Conservation (phyloP, 2,888 invertebrate species). For the Biston stratarius region DNA sequence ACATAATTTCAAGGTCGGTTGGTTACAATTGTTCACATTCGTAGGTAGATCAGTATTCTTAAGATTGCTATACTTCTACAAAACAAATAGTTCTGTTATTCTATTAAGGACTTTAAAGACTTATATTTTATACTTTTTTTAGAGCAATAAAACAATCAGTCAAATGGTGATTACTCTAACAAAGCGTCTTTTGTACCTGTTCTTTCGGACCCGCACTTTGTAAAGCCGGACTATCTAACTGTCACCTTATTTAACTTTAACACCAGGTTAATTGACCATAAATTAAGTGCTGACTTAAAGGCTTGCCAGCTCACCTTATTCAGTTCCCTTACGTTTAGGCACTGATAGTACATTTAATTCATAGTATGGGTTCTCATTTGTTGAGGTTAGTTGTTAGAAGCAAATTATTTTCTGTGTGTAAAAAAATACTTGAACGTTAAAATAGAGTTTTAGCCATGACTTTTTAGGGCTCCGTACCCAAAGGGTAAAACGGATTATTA, state of each 20-base stretch:
- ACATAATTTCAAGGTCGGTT: no score
- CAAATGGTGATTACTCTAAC: not conserved
- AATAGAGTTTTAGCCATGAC: no score
- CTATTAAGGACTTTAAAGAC: no score
- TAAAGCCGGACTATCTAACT: conserved; percentile 66
- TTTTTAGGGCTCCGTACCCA: no score
- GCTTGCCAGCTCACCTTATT: conserved; percentile 70
- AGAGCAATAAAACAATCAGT: no score
- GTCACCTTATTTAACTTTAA: conserved; percentile 80
- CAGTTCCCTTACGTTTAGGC: conserved; percentile 53
- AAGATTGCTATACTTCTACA: no score
- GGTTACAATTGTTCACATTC: no score
- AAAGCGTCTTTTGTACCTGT: conserved; percentile 24
- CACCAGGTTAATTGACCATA: conserved; percentile 83
- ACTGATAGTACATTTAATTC: conserved; percentile 23
- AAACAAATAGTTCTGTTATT: no score
- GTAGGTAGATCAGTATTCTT: no score
- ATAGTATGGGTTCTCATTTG: conserved; percentile 13
- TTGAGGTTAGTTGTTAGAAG: conserved; percentile 1
- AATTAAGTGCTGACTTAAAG: conserved; percentile 81
- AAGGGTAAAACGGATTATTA: no score
- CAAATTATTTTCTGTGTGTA: not conserved
- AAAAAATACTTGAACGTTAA: no score
- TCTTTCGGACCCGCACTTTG: conserved; percentile 51
- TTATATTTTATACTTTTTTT: no score